These are phyloP conservation scores for Strigamia maritima DNA, from an alignment of 2,888 invertebrate species.

Conservation along the genomic window DNA sequence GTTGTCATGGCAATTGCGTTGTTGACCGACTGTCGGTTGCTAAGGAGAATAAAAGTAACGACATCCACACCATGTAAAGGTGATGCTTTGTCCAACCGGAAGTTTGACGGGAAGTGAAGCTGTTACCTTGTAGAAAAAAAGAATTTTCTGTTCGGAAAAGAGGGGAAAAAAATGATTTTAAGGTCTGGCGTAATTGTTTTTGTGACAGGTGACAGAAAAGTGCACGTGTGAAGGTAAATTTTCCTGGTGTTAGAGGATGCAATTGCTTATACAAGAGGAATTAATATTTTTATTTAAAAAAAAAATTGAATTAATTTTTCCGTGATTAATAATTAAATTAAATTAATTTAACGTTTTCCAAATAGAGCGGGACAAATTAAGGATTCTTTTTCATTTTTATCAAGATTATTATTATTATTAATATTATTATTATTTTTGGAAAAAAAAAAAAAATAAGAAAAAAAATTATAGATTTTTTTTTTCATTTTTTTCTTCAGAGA, in stretches of 20 bases:
- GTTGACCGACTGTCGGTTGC: constrained; percentile 34
- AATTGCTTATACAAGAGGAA: too few species aligned
- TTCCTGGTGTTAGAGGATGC: background rate
- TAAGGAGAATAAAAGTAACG: constrained; percentile 25
- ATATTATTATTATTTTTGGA: background rate
- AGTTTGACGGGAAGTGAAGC: background rate
- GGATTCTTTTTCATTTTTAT: too few species aligned
- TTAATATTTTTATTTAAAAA: background rate
- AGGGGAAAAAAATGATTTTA: background rate
- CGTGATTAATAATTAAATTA: background rate
- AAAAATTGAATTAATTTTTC: background rate
- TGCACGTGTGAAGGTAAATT: background rate
- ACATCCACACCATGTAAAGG: background rate
- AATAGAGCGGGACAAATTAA: background rate
- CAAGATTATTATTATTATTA: too few species aligned
- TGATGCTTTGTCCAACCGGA: constrained; percentile 27
- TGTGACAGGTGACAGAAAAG: background rate
- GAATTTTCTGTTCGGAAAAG: background rate
- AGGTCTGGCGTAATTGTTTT: background rate
- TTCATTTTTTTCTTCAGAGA: background rate
- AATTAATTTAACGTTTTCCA: background rate
- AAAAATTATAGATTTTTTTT: constrained; percentile 21
- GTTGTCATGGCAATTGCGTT: constrained; percentile 21
- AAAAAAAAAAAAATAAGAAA: background rate
- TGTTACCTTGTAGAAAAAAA: background rate